Evolutionary conservation across 2,888 invertebrate genomes (phyloP).

Genomic region (Proisotoma minuta): DNA sequence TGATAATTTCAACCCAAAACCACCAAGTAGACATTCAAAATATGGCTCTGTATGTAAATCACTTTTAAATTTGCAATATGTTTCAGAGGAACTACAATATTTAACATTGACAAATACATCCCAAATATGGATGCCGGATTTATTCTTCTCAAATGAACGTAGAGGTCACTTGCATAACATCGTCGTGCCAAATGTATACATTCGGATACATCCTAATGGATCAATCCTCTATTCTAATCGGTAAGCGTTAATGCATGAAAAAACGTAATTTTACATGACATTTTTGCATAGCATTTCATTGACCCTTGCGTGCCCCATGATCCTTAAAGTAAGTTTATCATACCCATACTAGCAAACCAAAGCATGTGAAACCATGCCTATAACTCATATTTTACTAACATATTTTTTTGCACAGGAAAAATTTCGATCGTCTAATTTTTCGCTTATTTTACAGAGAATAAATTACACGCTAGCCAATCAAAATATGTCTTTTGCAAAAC

Average conservation of each 20-base stretch:
- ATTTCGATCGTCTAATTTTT: too few relatives aligned
- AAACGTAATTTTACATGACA: not conserved
- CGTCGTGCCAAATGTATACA: constrained; percentile 95
- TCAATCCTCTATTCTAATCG: constrained; percentile 52
- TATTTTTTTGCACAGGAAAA: too few relatives aligned
- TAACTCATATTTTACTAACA: too few relatives aligned
- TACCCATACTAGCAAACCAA: too few relatives aligned
- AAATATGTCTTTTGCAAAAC: too few relatives aligned
- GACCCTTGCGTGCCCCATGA: constrained; percentile 94
- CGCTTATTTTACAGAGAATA: too few relatives aligned
- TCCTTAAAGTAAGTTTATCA: too few relatives aligned
- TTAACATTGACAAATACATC: constrained; percentile 81
- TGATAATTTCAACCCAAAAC: not conserved
- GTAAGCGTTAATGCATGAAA: not conserved
- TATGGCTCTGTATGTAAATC: not conserved
- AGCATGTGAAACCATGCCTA: too few relatives aligned
- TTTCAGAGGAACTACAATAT: constrained; percentile 76
- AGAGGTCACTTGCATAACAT: constrained; percentile 96
- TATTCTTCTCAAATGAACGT: constrained; percentile 96
- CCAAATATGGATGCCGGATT: constrained; percentile 86
- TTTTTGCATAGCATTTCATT: constrained; percentile 82
- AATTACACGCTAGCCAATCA: too few relatives aligned
- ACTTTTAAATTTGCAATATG: not conserved
- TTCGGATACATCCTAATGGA: constrained; percentile 90
- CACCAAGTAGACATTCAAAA: not conserved